phyloP scores from a whole-genome alignment of 2,113 vertebrate genomes.

The Lepisosteus oculatus region DNA sequence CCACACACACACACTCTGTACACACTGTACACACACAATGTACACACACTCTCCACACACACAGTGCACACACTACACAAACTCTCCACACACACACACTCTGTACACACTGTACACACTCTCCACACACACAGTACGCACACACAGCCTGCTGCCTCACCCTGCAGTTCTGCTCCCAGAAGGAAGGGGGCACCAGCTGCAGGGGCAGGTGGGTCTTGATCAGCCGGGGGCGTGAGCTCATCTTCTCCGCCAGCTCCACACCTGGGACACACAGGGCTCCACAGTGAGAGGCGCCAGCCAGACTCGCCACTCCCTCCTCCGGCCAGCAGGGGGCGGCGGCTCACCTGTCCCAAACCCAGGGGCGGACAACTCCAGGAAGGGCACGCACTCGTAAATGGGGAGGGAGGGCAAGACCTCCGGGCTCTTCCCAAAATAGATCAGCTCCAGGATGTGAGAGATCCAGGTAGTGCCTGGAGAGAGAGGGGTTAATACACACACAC shows the following conservation, averaged over 20 bases:
- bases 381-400: constrained; percentile 45
- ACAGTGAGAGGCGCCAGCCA: no score
- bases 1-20: no score
- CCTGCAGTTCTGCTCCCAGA: constrained; percentile 64
- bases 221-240: constrained; percentile 44
- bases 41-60: no score
- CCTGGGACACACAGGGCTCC: no score
- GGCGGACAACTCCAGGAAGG: constrained; percentile 50
- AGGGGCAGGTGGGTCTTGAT: constrained; percentile 64
- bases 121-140: no score
- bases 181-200: constrained; percentile 56
- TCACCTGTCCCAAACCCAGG: constrained; percentile 10
- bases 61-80: no score
- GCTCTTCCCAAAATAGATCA: constrained; percentile 40
- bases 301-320: no score
- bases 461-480: constrained; percentile 57
- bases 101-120: no score
- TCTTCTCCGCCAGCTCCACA: no score
- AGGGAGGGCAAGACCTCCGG: constrained; percentile 30
- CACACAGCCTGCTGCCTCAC: constrained; percentile 4
- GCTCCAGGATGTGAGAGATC: constrained; percentile 58
- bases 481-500: not conserved
- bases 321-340: no score
- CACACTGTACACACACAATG: no score
- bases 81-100: no score